Evolutionary conservation across 2,113 vertebrate genomes (phyloP), one percentile per base, ranked within the genome.

Genomic region (Nasalis larvatus): DNA sequence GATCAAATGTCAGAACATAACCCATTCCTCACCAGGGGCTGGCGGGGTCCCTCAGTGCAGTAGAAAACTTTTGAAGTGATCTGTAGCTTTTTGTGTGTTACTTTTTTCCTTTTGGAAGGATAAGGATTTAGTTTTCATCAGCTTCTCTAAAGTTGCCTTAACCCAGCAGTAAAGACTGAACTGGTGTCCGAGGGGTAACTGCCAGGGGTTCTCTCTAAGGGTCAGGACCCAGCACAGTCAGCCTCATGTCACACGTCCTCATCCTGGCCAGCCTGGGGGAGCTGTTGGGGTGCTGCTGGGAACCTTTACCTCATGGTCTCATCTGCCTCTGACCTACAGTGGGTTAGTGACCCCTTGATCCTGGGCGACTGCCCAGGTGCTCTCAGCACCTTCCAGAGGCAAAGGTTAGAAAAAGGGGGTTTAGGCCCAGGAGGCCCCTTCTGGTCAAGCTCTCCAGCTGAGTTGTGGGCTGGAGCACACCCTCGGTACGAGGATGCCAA

Each of bases 91-190:
- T 82, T 77, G 6, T 83, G 3, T 76, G 32, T 3, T 4, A 49
- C 13, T n/a, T 81, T 2, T 69, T 23, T 47, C n/a, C 11, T 77
- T 47, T 32, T 27, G 5, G 60, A 96, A 63, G n/a, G 82, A 49
- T 82, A 71, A 21, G 54, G 45, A 20, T 80, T 84, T 85, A 27
- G 13, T 90, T 95, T 89, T 87, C 40, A 17, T 78, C 49, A 81
- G 32, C 60, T 81, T 85, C 63, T 92, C 23, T 52, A 40, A 63
- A 3, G 16, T 68, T 76, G 4, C 66, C 30, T 74, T 25, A 49
- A 18, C 25, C 18, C 8, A 27, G 52, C 49, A 85, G 10, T 78
- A 49, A 80, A 86, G 89, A 66, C 32, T 4, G 40, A 49, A 77
- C n/a, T 18, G 9, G n/a, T 78, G 25, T 11, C 25, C 11, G 27